Percentiles rank a stretch among this genome's conserved stretches.
Conservation (phyloP, 2,888 invertebrate species). For the Hecatera dysodea region DNA sequence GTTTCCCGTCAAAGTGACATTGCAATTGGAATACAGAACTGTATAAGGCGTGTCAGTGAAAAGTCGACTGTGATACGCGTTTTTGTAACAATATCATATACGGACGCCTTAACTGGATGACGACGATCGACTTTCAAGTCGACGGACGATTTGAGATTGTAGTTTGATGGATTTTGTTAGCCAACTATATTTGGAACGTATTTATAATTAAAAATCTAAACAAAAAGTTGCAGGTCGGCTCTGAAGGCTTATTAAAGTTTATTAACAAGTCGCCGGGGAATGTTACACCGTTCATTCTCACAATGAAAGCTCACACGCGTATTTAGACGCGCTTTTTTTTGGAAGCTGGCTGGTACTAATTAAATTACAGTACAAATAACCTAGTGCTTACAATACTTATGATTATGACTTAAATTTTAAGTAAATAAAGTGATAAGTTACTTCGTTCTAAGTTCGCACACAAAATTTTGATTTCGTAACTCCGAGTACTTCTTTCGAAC, state of each 20-base stretch:
- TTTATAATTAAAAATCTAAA: conserved; percentile 63
- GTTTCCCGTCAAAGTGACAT: conserved; percentile 82
- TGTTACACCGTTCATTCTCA: conserved; percentile 50
- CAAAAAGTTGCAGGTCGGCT: conserved; percentile 46
- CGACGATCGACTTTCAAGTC: conserved; percentile 81
- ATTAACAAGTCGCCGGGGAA: conserved; percentile 60
- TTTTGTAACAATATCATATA: conserved; percentile 87
- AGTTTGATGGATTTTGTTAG: conserved; percentile 58
- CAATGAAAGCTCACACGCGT: conserved; percentile 45
- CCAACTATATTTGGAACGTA: conserved; percentile 60
- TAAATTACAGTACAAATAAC: neutral
- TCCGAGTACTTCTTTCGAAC: conserved; percentile 43
- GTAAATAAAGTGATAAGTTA: conserved; percentile 5
- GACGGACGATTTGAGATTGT: conserved; percentile 64
- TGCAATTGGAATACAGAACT: conserved; percentile 77
- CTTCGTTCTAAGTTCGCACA: conserved; percentile 32
- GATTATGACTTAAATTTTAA: neutral
- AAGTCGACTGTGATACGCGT: conserved; percentile 79
- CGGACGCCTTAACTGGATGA: conserved; percentile 81
- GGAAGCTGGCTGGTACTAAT: neutral
- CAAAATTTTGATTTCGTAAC: conserved; percentile 49
- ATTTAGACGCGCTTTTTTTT: conserved; percentile 18
- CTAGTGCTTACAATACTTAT: neutral
- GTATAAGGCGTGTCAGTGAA: conserved; percentile 85
- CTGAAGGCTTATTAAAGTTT: conserved; percentile 54